Evolutionary conservation across 1,140 invertebrate species (phyloP).

Genomic region (Drosophila ironensis): DNA sequence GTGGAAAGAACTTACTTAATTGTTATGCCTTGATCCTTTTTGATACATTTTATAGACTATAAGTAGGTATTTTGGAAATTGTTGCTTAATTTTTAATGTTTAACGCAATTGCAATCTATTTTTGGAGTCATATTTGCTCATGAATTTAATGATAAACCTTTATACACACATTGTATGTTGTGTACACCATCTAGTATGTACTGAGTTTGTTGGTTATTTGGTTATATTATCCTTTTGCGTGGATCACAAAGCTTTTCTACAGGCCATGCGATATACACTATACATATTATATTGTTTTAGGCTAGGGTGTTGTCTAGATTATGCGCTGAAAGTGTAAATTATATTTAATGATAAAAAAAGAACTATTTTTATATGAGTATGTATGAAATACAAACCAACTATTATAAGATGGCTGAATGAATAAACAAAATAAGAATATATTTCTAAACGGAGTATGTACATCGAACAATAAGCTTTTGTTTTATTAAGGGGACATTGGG

Average conservation of each 20-base stretch:
- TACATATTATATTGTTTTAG: conserved; percentile 73
- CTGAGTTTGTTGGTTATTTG: conserved; percentile 47
- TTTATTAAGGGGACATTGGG: too few species aligned
- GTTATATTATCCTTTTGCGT: conserved; percentile 28
- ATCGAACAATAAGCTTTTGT: neutral
- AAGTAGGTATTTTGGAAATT: conserved; percentile 79
- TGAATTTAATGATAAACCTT: conserved; percentile 33
- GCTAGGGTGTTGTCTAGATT: conserved; percentile 71
- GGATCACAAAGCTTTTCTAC: conserved; percentile 29
- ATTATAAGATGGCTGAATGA: conserved; percentile 71
- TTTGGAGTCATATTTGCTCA: conserved; percentile 67
- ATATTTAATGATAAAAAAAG: conserved; percentile 45
- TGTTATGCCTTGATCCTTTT: conserved; percentile 73
- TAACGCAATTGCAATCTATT: conserved; percentile 64
- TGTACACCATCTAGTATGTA: conserved; percentile 39
- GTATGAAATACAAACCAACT: conserved; percentile 63
- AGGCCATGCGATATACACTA: conserved; percentile 64
- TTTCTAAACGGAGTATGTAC: conserved; percentile 5
- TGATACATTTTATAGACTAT: conserved; percentile 68
- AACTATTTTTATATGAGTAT: conserved; percentile 71
- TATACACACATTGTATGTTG: conserved; percentile 16
- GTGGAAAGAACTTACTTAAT: conserved; percentile 71
- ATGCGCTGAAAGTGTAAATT: conserved; percentile 47
- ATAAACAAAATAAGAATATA: conserved; percentile 54
- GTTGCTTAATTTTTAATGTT: conserved; percentile 74